Evolutionary conservation across 1,140 invertebrate genomes (phyloP).

Genomic region (Apis florea): DNA sequence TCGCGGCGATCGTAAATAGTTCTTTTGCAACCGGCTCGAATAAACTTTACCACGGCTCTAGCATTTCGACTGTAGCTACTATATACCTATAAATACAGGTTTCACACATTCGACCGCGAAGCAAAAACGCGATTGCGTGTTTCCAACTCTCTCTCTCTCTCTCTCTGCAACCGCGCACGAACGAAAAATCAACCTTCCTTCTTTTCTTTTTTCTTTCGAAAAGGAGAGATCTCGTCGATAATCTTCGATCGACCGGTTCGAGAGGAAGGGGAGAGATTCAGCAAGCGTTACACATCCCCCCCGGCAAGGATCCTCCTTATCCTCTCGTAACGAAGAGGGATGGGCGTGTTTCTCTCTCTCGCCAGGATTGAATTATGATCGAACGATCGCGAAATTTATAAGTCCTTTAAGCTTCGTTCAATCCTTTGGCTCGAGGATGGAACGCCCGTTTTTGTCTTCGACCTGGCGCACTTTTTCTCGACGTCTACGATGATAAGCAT

Average conservation of each 20-base stretch:
- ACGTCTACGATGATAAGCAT: too few species aligned
- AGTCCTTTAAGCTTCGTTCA: too few species aligned
- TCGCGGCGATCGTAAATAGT: slow-evolving; percentile 40
- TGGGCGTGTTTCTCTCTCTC: slow-evolving; percentile 45
- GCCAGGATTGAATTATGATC: slow-evolving; percentile 32
- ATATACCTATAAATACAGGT: too few species aligned
- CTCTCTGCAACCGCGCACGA: too few species aligned
- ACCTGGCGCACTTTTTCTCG: too few species aligned
- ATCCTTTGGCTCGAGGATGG: slow-evolving; percentile 13
- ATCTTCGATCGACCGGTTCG: background rate
- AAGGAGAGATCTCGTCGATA: background rate
- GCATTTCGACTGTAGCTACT: slow-evolving; percentile 61
- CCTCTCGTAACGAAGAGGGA: slow-evolving; percentile 38
- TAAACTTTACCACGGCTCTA: slow-evolving; percentile 62
- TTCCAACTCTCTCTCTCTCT: too few species aligned
- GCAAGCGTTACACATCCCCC: slow-evolving; percentile 6
- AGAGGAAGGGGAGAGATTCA: background rate
- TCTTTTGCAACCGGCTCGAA: slow-evolving; percentile 31
- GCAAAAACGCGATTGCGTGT: slow-evolving; percentile 43
- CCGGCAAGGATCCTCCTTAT: slow-evolving; percentile 20
- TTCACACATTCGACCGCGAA: slow-evolving; percentile 42
- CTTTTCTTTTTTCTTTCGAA: background rate
- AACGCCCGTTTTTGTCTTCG: too few species aligned
- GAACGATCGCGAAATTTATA: slow-evolving; percentile 21
- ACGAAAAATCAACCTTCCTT: too few species aligned